A percentile compares a stretch with the other conserved stretches of the same genome.
These are phyloP conservation scores for Monomorium pharaonis DNA, from an alignment of 1,140 invertebrate species.

Conservation along the genomic window DNA sequence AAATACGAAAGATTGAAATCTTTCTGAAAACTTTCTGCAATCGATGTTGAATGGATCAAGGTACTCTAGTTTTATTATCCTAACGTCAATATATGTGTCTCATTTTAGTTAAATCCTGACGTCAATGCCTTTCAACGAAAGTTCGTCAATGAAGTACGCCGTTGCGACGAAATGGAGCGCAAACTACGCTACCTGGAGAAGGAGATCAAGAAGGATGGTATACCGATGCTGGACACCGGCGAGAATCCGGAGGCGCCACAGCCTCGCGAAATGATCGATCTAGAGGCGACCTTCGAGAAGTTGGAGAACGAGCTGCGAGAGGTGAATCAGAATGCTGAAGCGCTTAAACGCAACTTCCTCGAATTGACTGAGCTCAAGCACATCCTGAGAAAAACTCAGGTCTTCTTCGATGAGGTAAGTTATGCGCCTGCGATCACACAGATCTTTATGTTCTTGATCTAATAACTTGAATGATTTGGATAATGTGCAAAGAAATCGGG, in stretches of 20 bases:
- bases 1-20: too few species aligned
- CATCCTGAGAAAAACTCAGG: slow-evolving; percentile 97
- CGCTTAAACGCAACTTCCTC: slow-evolving; percentile 97
- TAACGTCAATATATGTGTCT: not conserved
- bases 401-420: slow-evolving; percentile 98
- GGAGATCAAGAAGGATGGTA: slow-evolving; percentile 98
- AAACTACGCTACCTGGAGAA: slow-evolving; percentile 98
- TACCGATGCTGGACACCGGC: slow-evolving; percentile 98
- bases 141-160: slow-evolving; percentile 95
- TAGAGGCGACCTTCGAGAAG: slow-evolving; percentile 99
- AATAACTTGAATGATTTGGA: not conserved
- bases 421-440: not conserved
- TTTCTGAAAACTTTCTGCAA: too few species aligned
- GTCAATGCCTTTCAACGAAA: slow-evolving; percentile 98
- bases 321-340: slow-evolving; percentile 99
- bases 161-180: slow-evolving; percentile 97
- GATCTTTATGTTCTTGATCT: not conserved
- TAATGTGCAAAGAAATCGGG: not conserved
- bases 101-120: slow-evolving; percentile 93
- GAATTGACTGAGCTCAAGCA: slow-evolving; percentile 98
- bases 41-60: too few species aligned
- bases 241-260: slow-evolving; percentile 99
- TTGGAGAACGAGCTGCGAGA: slow-evolving; percentile 97
- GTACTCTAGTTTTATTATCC: not conserved
- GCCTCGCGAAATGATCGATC: slow-evolving; percentile 99